Percentiles rank a stretch among this genome's conserved stretches.
Conservation (phyloP, 2,888 invertebrate species). For the Hipparchia semele region DNA sequence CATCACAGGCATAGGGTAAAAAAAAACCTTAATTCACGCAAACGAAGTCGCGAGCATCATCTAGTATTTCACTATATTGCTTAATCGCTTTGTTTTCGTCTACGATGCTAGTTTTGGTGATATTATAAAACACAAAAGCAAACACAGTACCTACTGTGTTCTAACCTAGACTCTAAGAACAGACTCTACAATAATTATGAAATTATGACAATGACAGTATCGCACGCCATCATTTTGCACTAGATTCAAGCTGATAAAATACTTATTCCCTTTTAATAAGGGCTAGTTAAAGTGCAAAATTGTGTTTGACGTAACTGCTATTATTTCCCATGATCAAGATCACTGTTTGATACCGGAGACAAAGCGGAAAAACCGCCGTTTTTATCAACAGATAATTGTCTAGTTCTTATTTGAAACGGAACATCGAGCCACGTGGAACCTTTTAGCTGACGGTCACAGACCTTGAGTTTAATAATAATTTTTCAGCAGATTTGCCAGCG, state of each 20-base stretch:
- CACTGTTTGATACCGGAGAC: neutral
- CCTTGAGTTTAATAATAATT: too few species aligned
- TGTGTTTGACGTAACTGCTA: neutral
- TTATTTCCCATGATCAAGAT: slow-evolving; percentile 4
- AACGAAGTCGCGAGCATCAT: too few species aligned
- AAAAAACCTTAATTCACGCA: too few species aligned
- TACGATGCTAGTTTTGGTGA: too few species aligned
- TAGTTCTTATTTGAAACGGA: neutral
- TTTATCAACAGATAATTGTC: neutral
- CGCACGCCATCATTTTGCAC: neutral
- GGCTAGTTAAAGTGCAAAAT: neutral
- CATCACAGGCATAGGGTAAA: too few species aligned
- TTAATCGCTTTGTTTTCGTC: too few species aligned
- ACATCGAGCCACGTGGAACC: neutral
- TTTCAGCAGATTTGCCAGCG: too few species aligned
- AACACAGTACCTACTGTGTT: too few species aligned
- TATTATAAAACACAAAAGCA: too few species aligned
- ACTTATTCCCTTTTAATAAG: neutral
- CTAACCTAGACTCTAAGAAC: too few species aligned
- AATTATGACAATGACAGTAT: neutral
- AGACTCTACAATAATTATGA: too few species aligned
- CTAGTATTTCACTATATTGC: too few species aligned
- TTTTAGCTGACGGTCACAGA: neutral
- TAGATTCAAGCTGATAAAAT: neutral
- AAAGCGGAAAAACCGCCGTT: neutral